Conservation (phyloP, 2,888 invertebrate genomes). For the Antitype chi region DNA sequence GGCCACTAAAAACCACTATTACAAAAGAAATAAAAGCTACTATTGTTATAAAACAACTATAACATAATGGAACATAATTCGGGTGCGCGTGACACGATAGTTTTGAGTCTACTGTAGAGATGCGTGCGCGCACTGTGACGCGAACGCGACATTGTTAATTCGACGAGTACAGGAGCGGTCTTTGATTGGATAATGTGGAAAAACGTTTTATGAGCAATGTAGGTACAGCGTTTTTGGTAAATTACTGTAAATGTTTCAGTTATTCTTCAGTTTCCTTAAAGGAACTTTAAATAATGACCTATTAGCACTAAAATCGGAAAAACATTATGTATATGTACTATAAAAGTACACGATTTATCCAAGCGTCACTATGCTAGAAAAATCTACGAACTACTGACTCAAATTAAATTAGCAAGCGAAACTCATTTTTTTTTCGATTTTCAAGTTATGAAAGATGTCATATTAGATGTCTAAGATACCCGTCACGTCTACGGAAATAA, state of each 20-base stretch:
- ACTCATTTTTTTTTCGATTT: no score
- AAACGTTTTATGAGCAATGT: constrained; percentile 5
- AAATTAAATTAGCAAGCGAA: no score
- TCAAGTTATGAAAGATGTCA: no score
- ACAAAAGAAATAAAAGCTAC: constrained; percentile 23
- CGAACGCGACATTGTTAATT: constrained; percentile 24
- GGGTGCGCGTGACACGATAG: constrained; percentile 66
- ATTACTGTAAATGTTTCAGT: not conserved
- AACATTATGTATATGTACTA: no score
- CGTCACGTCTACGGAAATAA: no score
- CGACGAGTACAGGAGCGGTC: constrained; percentile 52
- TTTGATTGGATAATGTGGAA: constrained; percentile 56
- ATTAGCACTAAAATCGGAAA: not conserved
- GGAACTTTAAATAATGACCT: not conserved
- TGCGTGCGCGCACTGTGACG: constrained; percentile 64
- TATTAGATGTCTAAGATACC: no score
- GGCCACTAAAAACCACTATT: constrained; percentile 34
- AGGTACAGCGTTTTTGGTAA: constrained; percentile 18
- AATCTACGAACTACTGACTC: no score
- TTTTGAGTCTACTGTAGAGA: constrained; percentile 61
- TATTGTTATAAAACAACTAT: constrained; percentile 55
- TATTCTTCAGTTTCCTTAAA: not conserved
- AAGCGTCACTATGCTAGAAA: no score
- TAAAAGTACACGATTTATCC: no score
- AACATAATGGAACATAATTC: constrained; percentile 54